These are phyloP conservation scores for Keiferia lycopersicella DNA, from an alignment of 2,888 invertebrate genomes.

Conservation along the genomic window DNA sequence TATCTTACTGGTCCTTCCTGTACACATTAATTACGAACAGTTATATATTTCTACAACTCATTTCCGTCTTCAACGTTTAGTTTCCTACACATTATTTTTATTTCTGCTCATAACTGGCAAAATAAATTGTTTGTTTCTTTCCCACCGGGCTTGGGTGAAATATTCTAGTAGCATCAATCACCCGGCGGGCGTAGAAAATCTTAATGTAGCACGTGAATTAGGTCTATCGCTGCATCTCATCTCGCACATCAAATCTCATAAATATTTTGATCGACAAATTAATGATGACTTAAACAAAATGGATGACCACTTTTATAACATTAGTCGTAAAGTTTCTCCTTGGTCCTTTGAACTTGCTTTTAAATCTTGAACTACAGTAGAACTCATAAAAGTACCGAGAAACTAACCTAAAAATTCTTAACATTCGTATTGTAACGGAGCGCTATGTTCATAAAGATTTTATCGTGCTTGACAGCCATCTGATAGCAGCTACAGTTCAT, in stretches of 20 bases:
- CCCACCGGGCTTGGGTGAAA: slow-evolving; percentile 7
- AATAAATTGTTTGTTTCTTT: slow-evolving; percentile 4
- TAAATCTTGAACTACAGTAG: slow-evolving; percentile 2
- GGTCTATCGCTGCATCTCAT: slow-evolving; percentile 46
- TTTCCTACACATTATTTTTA: slow-evolving; percentile 6
- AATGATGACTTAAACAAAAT: slow-evolving; percentile 37
- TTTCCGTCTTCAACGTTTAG: slow-evolving; percentile 14
- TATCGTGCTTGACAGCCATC: slow-evolving; percentile 53
- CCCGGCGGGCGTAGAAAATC: slow-evolving; percentile 42
- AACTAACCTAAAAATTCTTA: slow-evolving; percentile 38
- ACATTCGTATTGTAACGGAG: slow-evolving; percentile 42
- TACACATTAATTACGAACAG: slow-evolving; percentile 6
- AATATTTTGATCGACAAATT: slow-evolving; percentile 49
- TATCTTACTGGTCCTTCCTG: background rate
- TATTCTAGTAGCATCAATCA: slow-evolving; percentile 43
- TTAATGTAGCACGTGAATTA: slow-evolving; percentile 45
- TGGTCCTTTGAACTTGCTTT: background rate
- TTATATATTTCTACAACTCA: slow-evolving; percentile 7
- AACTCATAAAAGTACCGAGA: slow-evolving; percentile 6
- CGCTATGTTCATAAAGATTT: slow-evolving; percentile 46
- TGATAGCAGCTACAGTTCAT: slow-evolving; percentile 52
- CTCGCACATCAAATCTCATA: slow-evolving; percentile 44
- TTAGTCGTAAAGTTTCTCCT: slow-evolving; percentile 26
- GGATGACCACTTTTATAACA: slow-evolving; percentile 30
- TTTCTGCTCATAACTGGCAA: background rate